Evolutionary conservation across 1,140 invertebrate genomes (phyloP).

Genomic region (Bicyclus anynana): DNA sequence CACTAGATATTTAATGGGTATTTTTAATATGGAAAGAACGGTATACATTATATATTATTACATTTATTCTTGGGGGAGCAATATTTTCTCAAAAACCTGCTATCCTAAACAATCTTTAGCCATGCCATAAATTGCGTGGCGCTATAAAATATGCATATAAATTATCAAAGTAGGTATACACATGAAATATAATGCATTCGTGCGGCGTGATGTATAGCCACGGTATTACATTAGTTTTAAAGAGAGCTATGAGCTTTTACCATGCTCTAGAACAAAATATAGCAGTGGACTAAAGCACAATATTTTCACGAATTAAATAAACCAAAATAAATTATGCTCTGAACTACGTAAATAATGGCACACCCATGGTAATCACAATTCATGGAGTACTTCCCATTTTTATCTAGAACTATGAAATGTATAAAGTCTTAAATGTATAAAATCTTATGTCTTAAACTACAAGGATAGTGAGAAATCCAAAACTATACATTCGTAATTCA

Average conservation of each 20-base stretch:
- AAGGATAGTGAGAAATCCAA: no score
- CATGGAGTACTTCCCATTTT: no score
- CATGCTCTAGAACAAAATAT: not conserved
- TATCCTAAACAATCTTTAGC: conserved; percentile 25
- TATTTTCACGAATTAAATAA: no score
- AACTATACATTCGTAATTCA: no score
- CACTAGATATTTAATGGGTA: not conserved
- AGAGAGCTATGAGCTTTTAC: not conserved
- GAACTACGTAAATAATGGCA: no score
- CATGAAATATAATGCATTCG: conserved; percentile 13
- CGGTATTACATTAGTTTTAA: not conserved
- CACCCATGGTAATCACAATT: no score
- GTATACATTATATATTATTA: not conserved
- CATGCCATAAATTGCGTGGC: conserved; percentile 26
- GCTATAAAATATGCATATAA: conserved; percentile 42
- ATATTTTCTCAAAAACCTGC: conserved; percentile 22
- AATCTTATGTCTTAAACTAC: no score
- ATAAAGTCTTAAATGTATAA: no score
- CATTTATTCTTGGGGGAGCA: not conserved
- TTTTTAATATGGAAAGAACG: not conserved
- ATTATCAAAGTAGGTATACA: conserved; percentile 28
- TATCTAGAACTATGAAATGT: no score
- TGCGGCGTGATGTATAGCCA: not conserved
- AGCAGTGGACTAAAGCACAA: not conserved
- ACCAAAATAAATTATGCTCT: no score